Conservation (phyloP, 2,888 invertebrate genomes). For the Macrosiphum euphorbiae region DNA sequence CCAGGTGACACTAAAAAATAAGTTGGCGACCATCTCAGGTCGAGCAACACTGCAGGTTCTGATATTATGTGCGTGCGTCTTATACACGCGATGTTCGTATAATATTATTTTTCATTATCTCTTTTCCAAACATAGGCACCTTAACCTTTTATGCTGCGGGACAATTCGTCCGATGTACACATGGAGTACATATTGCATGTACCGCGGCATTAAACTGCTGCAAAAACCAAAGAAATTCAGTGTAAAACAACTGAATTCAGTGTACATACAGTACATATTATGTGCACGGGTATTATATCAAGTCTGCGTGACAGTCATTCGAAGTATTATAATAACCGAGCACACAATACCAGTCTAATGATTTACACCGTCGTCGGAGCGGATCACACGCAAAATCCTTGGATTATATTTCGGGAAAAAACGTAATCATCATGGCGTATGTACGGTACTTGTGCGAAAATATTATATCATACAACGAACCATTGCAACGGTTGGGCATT, state of each 20-base stretch:
- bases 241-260: background rate
- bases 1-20: background rate
- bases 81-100: background rate
- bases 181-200: background rate
- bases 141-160: background rate
- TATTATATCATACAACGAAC: background rate
- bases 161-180: background rate
- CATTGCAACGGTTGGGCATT: background rate
- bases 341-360: background rate
- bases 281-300: background rate
- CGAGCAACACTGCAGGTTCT: background rate
- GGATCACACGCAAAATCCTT: background rate
- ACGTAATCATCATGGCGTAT: background rate
- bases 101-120: background rate
- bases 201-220: background rate
- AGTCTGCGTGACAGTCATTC: background rate
- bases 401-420: background rate
- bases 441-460: background rate
- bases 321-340: background rate
- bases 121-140: background rate
- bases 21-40: background rate
- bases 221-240: background rate
- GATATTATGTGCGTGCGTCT: background rate
- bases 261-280: too few relatives aligned
- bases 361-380: slow-evolving; percentile 30